A percentile compares a stretch with the other conserved stretches of the same genome.
Evolutionary conservation across 1,140 invertebrate species (phyloP).

Genomic region (Tribolium madens): DNA sequence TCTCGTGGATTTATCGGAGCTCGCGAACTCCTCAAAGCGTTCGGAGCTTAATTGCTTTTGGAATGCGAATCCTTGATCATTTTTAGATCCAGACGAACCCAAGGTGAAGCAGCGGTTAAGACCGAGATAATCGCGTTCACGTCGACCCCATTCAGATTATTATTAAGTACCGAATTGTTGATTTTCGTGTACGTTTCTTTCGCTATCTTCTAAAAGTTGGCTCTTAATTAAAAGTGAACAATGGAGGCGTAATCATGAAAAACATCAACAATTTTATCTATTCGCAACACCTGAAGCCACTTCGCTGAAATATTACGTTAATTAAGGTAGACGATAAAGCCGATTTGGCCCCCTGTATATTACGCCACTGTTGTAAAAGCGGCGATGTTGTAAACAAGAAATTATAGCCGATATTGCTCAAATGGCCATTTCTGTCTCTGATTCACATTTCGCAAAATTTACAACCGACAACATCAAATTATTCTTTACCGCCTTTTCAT

Average conservation of each 20-base stretch:
- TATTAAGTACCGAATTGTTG: not conserved
- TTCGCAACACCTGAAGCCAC: slow-evolving; percentile 32
- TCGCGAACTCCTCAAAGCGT: slow-evolving; percentile 48
- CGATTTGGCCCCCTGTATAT: slow-evolving; percentile 12
- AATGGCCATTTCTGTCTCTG: not conserved
- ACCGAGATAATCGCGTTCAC: slow-evolving; percentile 22
- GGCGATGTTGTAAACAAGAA: slow-evolving; percentile 10
- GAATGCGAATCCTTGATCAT: slow-evolving; percentile 47
- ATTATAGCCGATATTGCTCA: slow-evolving; percentile 4
- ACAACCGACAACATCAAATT: not conserved
- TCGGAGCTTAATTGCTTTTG: slow-evolving; percentile 48
- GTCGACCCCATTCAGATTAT: slow-evolving; percentile 2
- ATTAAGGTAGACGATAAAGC: slow-evolving; percentile 25
- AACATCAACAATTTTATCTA: slow-evolving; percentile 39
- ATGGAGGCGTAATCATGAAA: slow-evolving; percentile 28
- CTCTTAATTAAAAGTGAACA: slow-evolving; percentile 29
- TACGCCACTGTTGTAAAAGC: slow-evolving; percentile 3
- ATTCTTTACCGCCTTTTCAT: not conserved
- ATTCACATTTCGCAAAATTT: not conserved
- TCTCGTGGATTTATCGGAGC: slow-evolving; percentile 47
- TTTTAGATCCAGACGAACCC: slow-evolving; percentile 39
- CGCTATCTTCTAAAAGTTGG: not conserved
- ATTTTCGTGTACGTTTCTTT: slow-evolving; percentile 4
- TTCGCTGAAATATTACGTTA: slow-evolving; percentile 37
- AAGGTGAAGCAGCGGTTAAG: slow-evolving; percentile 40